A percentile compares a stretch with the other conserved stretches of the same genome.
These are phyloP conservation scores for Euura lappo DNA, from an alignment of 1,140 invertebrate species.

Conservation along the genomic window DNA sequence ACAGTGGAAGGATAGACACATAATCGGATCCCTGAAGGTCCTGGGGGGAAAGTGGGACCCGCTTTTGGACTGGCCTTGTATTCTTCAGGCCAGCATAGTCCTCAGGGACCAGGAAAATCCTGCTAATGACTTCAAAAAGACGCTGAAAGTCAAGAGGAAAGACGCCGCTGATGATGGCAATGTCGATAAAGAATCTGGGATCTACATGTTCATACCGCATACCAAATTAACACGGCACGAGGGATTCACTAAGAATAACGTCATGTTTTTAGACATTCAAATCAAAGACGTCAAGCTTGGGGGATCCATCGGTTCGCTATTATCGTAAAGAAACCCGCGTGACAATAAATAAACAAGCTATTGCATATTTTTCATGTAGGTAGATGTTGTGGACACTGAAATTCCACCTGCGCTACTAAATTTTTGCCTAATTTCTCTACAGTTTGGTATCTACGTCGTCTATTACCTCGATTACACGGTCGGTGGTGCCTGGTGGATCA, in stretches of 20 bases:
- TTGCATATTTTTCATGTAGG: background rate
- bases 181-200: slow-evolving; percentile 63
- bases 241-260: slow-evolving; percentile 70
- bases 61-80: slow-evolving; percentile 72
- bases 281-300: slow-evolving; percentile 46
- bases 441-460: slow-evolving; percentile 83
- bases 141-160: slow-evolving; percentile 58
- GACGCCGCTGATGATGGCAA: slow-evolving; percentile 56
- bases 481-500: slow-evolving; percentile 86
- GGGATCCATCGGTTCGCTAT: slow-evolving; percentile 33
- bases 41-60: slow-evolving; percentile 73
- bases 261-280: slow-evolving; percentile 70
- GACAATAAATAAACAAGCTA: background rate
- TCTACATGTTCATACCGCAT: slow-evolving; percentile 78
- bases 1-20: slow-evolving; percentile 74
- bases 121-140: slow-evolving; percentile 57
- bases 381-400: background rate
- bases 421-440: no score
- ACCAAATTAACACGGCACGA: slow-evolving; percentile 66
- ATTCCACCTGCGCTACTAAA: background rate
- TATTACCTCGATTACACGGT: slow-evolving; percentile 86
- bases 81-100: slow-evolving; percentile 66
- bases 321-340: slow-evolving; percentile 9
- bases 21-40: slow-evolving; percentile 70
- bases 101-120: slow-evolving; percentile 67